Evolutionary conservation across 2,888 invertebrate species (phyloP).

Genomic region (Dolomedes plantarius): DNA sequence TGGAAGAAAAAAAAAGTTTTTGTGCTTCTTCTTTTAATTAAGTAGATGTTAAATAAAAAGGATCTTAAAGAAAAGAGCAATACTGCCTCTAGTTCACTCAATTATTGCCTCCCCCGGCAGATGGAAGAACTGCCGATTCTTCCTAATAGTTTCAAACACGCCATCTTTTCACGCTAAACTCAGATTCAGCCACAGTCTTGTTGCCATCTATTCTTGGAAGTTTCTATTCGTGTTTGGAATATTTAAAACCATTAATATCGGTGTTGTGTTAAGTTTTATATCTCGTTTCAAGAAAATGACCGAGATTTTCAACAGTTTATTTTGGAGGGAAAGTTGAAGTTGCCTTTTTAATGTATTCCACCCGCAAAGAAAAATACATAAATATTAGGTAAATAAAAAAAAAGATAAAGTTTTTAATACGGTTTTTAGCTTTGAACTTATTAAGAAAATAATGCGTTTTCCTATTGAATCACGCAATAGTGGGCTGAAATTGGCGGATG

Average conservation of each 20-base stretch:
- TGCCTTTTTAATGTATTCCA: too few relatives aligned
- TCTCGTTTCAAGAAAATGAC: not conserved
- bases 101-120: not conserved
- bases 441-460: too few relatives aligned
- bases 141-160: slow-evolving; percentile 15
- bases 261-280: not conserved
- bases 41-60: slow-evolving; percentile 10
- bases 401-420: too few relatives aligned
- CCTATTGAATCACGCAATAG: too few relatives aligned
- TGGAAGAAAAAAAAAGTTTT: not conserved
- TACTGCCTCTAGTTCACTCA: not conserved
- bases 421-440: too few relatives aligned
- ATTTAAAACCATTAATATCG: not conserved
- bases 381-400: too few relatives aligned
- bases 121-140: not conserved
- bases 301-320: slow-evolving; percentile 3
- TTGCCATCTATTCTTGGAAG: not conserved
- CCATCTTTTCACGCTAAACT: slow-evolving; percentile 12
- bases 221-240: slow-evolving; percentile 7
- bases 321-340: too few relatives aligned
- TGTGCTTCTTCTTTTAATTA: slow-evolving; percentile 12
- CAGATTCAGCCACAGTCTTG: not conserved
- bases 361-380: too few relatives aligned
- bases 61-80: not conserved
- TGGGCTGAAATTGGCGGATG: too few relatives aligned